Conservation (phyloP, 2,113 vertebrate species). For the Micronycteris hirsuta region DNA sequence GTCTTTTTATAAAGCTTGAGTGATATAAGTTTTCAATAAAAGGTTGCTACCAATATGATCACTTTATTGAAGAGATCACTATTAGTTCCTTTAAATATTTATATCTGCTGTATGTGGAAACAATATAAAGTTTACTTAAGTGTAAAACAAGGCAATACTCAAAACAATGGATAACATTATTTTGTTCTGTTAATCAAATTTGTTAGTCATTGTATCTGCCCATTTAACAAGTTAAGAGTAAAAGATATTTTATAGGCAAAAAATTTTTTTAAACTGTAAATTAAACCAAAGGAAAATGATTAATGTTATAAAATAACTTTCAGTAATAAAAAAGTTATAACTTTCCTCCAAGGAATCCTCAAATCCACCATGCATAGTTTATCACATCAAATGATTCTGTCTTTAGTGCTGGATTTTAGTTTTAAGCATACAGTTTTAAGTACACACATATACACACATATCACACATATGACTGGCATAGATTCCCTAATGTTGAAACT, state of each 20-base stretch:
- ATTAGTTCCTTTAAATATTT: slow-evolving; percentile 50
- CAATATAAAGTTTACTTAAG: slow-evolving; percentile 52
- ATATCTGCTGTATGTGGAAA: slow-evolving; percentile 49
- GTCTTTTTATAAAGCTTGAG: slow-evolving; percentile 71
- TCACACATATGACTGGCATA: background rate
- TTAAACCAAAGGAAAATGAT: background rate
- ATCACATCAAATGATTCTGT: background rate
- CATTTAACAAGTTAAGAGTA: slow-evolving; percentile 69
- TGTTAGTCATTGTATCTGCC: slow-evolving; percentile 66
- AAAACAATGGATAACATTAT: slow-evolving; percentile 71
- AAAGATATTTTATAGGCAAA: slow-evolving; percentile 53
- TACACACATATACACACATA: background rate
- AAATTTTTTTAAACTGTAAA: background rate
- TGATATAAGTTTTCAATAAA: slow-evolving; percentile 72
- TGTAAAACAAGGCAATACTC: slow-evolving; percentile 66
- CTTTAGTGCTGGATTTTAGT: background rate
- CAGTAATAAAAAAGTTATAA: background rate
- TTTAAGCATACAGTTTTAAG: background rate
- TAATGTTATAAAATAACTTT: background rate
- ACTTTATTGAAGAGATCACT: slow-evolving; percentile 73
- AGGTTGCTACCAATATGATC: slow-evolving; percentile 77
- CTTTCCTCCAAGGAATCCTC: background rate
- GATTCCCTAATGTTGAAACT: background rate
- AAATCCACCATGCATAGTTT: background rate
- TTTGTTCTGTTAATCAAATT: slow-evolving; percentile 70